Base-by-base conservation (phyloP, 2,113 vertebrate genomes). In the Herpetotheres cachinnans region DNA sequence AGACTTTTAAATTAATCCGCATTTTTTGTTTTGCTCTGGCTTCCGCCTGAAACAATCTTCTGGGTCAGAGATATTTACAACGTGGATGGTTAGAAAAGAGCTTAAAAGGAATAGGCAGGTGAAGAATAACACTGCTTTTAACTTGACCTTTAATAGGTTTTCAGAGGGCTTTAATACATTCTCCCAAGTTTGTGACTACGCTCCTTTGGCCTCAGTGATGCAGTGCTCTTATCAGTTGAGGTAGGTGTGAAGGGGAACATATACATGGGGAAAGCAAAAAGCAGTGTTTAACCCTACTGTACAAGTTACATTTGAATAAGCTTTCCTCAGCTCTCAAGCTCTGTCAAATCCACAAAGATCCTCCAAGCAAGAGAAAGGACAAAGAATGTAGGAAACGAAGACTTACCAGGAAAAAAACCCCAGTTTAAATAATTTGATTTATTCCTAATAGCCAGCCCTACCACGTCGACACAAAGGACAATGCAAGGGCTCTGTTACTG, bases 21-120 rank as follows among this genome's bases (percentile, higher is more conserved):
- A 42, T 76, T 73, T 93, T 94, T 95, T 95, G 63, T n/a, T 92
- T 93, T 93, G 55, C 47, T 52, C 36, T 73, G 76, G n/a, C 59
- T 83, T 95, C 58, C 50, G 73, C 46, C 55, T 77, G 71, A 85
- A 96, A 87, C 18, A 11, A 10, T 83, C 55, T 90, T 80, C 59
- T 84, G 69, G 65, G 89, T 92, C 78, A 86, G 69, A 89, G 72
- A 95, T 95, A 95, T 93, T 95, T 97, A 87, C 78, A 82, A 52
- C 34, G 24, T 1, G 18, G 42, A 77, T 82, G 38, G 52, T 72
- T 93, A 88, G 73, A 72, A 89, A 95, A 82, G 34, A 91, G n/a
- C 67, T 66, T 80, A 69, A 91, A 91, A 91, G 67, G 32, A 85
- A 50, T 8, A 85, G 50, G 20, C 1, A 5, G 47, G 42, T 69